Evolutionary conservation across 2,797 vertebrate genomes (phyloP).

Genomic region (Syndactyla subalaris): DNA sequence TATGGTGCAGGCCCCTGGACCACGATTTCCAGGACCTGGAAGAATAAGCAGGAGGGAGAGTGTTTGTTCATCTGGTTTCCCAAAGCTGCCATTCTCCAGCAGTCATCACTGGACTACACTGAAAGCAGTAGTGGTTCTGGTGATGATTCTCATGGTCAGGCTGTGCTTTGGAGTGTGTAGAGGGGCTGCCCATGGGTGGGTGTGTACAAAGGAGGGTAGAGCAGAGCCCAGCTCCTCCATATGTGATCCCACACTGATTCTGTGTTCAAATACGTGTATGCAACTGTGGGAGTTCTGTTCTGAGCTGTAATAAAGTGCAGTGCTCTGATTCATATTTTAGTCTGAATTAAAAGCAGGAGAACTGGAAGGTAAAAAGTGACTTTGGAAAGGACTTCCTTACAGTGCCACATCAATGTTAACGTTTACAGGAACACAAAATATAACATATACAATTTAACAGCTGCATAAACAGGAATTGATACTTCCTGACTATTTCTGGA

Average conservation of each 20-base stretch:
- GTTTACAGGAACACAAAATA: not conserved
- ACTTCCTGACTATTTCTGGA: not conserved
- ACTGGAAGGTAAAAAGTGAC: not conserved
- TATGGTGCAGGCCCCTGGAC: not conserved
- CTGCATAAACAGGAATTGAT: not conserved
- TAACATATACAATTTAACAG: not conserved
- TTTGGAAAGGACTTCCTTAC: not conserved
- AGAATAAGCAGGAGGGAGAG: not conserved
- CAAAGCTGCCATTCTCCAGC: not conserved
- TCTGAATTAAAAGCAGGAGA: not conserved
- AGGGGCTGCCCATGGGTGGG: not conserved
- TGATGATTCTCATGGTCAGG: not conserved
- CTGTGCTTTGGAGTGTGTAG: not conserved
- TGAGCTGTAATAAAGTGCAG: not conserved
- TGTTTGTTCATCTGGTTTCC: not conserved
- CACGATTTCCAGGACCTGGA: not conserved
- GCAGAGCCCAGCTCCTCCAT: not conserved
- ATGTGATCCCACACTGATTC: not conserved
- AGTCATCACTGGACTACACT: not conserved
- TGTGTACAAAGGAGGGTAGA: not conserved
- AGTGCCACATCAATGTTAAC: not conserved
- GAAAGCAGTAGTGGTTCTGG: not conserved
- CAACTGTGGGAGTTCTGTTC: not conserved
- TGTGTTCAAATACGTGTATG: fast-evolving
- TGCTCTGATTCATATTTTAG: not conserved